Base-by-base conservation (phyloP, 1,140 invertebrate species). In the Heterodera schachtii region DNA sequence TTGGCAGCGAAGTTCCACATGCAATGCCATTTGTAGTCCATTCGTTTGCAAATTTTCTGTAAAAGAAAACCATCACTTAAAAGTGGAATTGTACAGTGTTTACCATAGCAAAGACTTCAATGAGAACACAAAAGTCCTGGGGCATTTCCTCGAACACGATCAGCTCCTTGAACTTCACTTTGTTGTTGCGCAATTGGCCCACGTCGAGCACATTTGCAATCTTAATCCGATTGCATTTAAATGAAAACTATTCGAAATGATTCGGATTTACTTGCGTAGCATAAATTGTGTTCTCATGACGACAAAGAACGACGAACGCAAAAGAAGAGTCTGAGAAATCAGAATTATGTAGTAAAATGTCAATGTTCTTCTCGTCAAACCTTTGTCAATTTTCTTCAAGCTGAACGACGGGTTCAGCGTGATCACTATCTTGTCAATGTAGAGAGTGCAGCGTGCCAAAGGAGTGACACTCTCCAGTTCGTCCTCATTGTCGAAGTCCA, bases 371-470 rank as follows among this genome's bases (percentile, higher is more conserved):
- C 31, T 31, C 31, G 31, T 31, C 1, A 6, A 16, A 78, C 77
- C 77, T 78, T 78, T 78, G 41, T 78, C 77, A 47, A 78, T 78
- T 64, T 78, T 78, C 47, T 78, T 78, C 31, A 78, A 64, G 43
- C 77, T 78, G 43, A 78, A 78, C 16, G 77, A 78, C 8, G 77
- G 77, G 66, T 78, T 78, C 77, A 78, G 49, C 49, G 31, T n/a
- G 31, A 31, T 31, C 52, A 64, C 57, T 5, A 64, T 64, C 19
- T 64, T 64, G 57, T 64, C 57, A 64, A 64, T 64, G 57, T 64
- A 64, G 11, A 64, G 57, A 19, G 57, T 64, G 5, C 57, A 13
- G 16, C 16, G 57, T 13, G 16, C 16, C 5, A 19, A 13, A 64
- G 57, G 11, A 19, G 16, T 19, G 16, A 19, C 57, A 64, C 16